phyloP scores from a whole-genome alignment of 2,797 vertebrate species.

The Anomalospiza imberbis region DNA sequence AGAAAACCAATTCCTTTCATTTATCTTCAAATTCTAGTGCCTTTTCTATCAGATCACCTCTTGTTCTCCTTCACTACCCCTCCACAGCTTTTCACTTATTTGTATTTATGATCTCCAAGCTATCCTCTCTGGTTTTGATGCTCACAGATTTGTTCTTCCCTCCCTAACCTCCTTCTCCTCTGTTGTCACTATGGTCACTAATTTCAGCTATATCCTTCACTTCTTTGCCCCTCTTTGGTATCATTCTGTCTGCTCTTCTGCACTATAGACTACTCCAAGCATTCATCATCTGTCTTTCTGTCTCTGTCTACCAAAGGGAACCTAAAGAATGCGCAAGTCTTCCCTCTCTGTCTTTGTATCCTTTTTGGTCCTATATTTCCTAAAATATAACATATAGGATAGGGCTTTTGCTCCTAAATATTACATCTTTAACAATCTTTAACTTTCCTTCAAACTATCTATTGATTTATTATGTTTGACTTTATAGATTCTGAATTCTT shows the following conservation, averaged over 20 bases:
- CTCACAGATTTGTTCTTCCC: background rate
- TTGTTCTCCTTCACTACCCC: background rate
- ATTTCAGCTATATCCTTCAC: background rate
- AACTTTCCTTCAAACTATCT: background rate
- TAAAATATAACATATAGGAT: background rate
- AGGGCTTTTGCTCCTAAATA: background rate
- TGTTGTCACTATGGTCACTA: background rate
- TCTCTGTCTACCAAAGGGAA: background rate
- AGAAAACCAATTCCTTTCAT: background rate
- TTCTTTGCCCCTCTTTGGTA: background rate
- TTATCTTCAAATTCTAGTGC: background rate
- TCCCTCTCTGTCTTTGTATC: background rate
- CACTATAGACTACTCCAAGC: background rate
- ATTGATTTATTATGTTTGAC: background rate
- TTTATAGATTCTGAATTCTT: background rate
- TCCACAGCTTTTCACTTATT: constrained; percentile 6
- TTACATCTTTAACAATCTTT: background rate
- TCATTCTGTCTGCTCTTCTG: background rate
- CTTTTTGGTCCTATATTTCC: background rate
- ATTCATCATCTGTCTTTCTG: background rate
- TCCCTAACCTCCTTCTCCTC: background rate
- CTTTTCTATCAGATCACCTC: background rate
- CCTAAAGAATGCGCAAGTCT: background rate
- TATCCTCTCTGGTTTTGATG: background rate
- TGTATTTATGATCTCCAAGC: constrained; percentile 1